Evolutionary conservation across 1,140 invertebrate species (phyloP).

Genomic region (Bursaphelenchus mucronatus): DNA sequence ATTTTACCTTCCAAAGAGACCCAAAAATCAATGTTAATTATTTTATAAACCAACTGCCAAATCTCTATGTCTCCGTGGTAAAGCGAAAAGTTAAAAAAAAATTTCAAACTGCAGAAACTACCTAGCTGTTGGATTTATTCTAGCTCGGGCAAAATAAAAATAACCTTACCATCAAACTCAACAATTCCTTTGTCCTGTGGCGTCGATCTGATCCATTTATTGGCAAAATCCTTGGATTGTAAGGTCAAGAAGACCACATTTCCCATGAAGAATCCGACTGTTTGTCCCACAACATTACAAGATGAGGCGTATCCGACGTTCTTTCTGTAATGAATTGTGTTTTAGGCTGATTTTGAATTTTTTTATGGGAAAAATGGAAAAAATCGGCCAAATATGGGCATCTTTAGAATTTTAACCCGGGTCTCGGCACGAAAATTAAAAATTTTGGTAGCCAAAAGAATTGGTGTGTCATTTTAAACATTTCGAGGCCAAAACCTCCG

Average conservation of each 20-base stretch:
- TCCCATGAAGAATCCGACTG: constrained; percentile 90
- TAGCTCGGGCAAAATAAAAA: not conserved
- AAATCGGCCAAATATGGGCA: not conserved
- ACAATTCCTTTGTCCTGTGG: constrained; percentile 73
- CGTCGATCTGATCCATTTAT: constrained; percentile 75
- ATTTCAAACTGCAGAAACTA: not conserved
- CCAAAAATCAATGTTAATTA: too few species aligned
- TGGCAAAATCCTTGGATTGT: constrained; percentile 90
- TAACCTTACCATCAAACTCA: constrained; percentile 71
- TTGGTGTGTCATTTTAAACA: not conserved
- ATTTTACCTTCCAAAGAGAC: too few species aligned
- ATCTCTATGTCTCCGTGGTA: not conserved
- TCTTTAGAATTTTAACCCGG: not conserved
- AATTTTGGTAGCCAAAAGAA: not conserved
- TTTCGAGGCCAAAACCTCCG: constrained; percentile 8
- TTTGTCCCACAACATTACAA: constrained; percentile 96
- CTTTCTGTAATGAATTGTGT: constrained; percentile 66
- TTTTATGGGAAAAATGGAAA: not conserved
- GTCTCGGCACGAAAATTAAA: not conserved
- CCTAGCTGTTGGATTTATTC: too few species aligned
- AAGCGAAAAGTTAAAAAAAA: not conserved
- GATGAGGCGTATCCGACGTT: constrained; percentile 98
- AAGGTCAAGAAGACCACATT: constrained; percentile 92
- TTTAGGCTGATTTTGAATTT: not conserved
- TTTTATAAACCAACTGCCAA: constrained; percentile 6